These are phyloP conservation scores for Drosophila pullipes DNA, from an alignment of 2,888 invertebrate species.

Conservation along the genomic window DNA sequence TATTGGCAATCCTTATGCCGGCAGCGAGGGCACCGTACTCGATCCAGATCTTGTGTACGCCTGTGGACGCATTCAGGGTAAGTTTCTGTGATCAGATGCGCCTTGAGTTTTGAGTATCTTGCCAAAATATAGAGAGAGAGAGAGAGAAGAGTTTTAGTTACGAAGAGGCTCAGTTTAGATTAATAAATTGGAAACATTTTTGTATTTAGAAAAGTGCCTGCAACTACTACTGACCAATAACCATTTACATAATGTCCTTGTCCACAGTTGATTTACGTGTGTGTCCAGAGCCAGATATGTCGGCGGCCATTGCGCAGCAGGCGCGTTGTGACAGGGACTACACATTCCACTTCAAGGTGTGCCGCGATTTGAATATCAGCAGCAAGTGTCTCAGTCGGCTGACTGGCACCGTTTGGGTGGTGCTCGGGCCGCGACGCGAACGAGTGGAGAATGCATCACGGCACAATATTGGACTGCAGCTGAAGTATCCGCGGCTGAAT, in stretches of 20 bases:
- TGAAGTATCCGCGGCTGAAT: constrained; percentile 94
- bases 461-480: constrained; percentile 94
- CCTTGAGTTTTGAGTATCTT: background rate
- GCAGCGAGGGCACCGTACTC: constrained; percentile 90
- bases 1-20: constrained; percentile 92
- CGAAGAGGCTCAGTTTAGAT: background rate
- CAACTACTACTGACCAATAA: background rate
- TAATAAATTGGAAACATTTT: background rate
- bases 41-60: constrained; percentile 81
- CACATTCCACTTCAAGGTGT: constrained; percentile 72
- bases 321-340: constrained; percentile 70
- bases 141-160: background rate
- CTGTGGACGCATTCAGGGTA: constrained; percentile 83
- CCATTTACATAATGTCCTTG: background rate
- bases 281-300: constrained; percentile 79
- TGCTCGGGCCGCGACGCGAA: constrained; percentile 86
- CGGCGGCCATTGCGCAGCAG: constrained; percentile 68
- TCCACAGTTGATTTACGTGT: constrained; percentile 81
- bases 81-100: background rate
- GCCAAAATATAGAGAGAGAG: background rate
- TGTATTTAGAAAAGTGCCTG: background rate
- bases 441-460: constrained; percentile 86
- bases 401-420: constrained; percentile 93
- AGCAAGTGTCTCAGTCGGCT: constrained; percentile 92
- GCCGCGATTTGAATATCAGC: constrained; percentile 87